phyloP scores from a whole-genome alignment of 2,888 invertebrate species.

The Salticus scenicus region DNA sequence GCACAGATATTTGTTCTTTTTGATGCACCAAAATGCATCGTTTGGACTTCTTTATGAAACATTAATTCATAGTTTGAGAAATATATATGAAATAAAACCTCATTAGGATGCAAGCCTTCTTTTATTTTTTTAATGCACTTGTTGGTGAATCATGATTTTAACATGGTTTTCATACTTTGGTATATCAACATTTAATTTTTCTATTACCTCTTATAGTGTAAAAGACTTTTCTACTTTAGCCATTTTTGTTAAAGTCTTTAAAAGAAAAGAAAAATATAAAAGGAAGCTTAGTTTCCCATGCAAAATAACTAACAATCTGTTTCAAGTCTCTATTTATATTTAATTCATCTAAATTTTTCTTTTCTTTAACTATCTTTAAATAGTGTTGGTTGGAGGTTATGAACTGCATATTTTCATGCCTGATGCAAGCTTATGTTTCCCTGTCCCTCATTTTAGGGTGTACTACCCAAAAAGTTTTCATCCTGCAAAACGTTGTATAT shows the following conservation, averaged over 20 bases:
- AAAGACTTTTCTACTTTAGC: too few species aligned
- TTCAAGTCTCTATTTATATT: background rate
- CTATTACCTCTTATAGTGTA: too few species aligned
- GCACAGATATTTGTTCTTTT: too few species aligned
- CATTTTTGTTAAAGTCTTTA: too few species aligned
- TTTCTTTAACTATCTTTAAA: too few species aligned
- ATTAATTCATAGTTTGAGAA: background rate
- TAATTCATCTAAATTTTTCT: background rate
- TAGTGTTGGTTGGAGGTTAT: background rate
- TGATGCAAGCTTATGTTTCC: background rate
- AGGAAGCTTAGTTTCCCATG: too few species aligned
- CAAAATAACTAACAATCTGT: background rate
- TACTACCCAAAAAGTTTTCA: background rate
- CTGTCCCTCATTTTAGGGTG: background rate
- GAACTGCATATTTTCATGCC: background rate
- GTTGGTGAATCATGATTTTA: background rate
- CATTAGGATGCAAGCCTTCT: too few species aligned
- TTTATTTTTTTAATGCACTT: background rate
- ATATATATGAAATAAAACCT: too few species aligned
- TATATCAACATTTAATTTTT: background rate
- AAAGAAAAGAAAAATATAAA: too few species aligned
- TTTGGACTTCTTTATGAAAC: background rate
- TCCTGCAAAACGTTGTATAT: background rate
- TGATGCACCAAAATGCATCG: too few species aligned
- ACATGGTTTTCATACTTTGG: background rate